Evolutionary conservation across 2,888 invertebrate genomes (phyloP), one percentile per base, ranked within the genome.

Genomic region (Apomyelois bistriatella): DNA sequence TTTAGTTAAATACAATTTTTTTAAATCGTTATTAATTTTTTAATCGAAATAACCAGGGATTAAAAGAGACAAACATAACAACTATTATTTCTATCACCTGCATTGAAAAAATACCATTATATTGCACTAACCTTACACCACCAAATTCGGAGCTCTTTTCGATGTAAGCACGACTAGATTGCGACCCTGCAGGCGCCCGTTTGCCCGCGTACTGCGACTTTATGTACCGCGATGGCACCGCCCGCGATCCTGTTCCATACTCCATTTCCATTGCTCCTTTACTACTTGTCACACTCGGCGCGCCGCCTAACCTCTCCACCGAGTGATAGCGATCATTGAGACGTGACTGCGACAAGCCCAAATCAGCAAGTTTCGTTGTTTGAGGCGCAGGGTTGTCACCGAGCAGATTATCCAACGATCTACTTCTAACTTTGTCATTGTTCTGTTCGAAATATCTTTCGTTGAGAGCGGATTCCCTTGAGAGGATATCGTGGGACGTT

Each of bases 311-410:
- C 32, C 94, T 92, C 76, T 97, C 97, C 30, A 96, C 94, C 4
- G 96, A 97, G 72, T 96, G 96, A 72, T 98, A 98, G 13, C 98
- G 92, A 59, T 96, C 96, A 75, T 98, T 98, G 5, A 98, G 83
- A 52, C 96, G 93, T 8, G 96, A 96, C 66, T 95, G 95, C 0
- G 97, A 97, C 37, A 98, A 82, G 1, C 97, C 97, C 57, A 97
- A 78, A 58, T 94, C 94, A 0, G 94, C 92, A 16, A 96, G 79
- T 1, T 94, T 94, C 16, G 92, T 92, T 1, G 92, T 90, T 48
- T 90, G 90, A 0, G 92, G 90, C n/a, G 83, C 87, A 22, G 93
- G 92, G 58, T 93, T 93, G 65, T 95, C 92, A n/a, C 93, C 93
- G 7, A 97, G 74, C 0, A 97, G 84, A 74, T 97, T 97, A 72